Conservation (phyloP, 2,797 vertebrate species). For the Salarias fasciatus region DNA sequence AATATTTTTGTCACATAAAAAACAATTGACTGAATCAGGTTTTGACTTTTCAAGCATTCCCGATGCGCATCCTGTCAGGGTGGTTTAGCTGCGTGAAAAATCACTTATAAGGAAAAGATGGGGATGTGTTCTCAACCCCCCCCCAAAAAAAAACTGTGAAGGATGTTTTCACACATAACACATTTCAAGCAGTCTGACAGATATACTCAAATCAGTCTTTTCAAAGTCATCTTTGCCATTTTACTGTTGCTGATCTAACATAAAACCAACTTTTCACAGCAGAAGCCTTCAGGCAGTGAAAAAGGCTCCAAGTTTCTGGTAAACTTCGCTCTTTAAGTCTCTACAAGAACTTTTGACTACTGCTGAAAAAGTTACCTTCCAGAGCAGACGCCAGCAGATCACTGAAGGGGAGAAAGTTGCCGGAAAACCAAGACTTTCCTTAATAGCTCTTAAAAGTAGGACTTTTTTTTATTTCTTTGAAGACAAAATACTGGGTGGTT, state of each 20-base stretch:
- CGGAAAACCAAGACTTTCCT: background rate
- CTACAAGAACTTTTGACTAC: background rate
- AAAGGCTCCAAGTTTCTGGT: background rate
- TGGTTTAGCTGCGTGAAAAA: too few species aligned
- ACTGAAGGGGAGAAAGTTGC: background rate
- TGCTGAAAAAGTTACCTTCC: background rate
- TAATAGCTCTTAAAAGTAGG: background rate
- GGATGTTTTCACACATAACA: background rate
- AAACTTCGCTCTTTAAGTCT: background rate
- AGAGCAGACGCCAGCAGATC: background rate
- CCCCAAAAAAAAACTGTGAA: background rate
- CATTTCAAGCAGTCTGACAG: background rate
- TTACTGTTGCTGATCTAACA: background rate
- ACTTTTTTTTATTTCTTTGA: background rate
- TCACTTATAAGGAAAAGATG: too few species aligned
- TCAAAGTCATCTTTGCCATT: background rate
- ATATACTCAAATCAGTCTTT: background rate
- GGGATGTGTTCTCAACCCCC: background rate
- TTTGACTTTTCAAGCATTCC: too few species aligned
- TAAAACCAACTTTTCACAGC: background rate
- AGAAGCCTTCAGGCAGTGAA: background rate
- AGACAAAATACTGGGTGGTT: too few species aligned
- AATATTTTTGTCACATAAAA: too few species aligned
- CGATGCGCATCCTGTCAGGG: too few species aligned
- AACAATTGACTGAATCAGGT: too few species aligned